phyloP scores from a whole-genome alignment of 2,113 vertebrate genomes.

The Bambusicola thoracicus region DNA sequence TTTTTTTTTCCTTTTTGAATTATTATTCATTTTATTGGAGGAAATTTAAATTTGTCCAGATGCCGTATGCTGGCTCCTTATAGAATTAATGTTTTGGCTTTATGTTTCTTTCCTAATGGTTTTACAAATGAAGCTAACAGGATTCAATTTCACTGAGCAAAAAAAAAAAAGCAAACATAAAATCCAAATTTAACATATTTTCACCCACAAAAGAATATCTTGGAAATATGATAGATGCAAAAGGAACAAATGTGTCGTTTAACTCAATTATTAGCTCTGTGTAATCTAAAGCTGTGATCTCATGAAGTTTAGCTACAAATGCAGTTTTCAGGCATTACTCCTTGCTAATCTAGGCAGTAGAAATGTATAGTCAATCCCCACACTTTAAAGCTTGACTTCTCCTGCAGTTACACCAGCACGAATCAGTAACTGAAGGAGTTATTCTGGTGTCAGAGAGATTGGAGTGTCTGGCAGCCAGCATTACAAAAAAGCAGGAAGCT shows the following conservation, averaged over 20 bases:
- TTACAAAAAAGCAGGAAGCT: background rate
- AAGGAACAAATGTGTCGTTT: background rate
- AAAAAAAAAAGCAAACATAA: background rate
- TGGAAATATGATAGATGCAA: background rate
- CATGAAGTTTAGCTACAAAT: background rate
- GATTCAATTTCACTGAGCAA: background rate
- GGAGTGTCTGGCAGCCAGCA: background rate
- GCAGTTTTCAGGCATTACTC: background rate
- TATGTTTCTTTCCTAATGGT: background rate
- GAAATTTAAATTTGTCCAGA: background rate
- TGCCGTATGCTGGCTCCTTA: background rate
- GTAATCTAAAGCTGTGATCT: background rate
- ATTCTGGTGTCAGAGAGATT: background rate
- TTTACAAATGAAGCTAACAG: background rate
- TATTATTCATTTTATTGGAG: background rate
- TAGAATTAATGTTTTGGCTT: background rate
- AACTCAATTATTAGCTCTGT: background rate
- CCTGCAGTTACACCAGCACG: background rate
- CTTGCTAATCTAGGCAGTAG: background rate
- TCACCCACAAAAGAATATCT: background rate
- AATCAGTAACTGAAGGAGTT: background rate
- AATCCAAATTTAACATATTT: background rate
- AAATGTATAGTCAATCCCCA: background rate
- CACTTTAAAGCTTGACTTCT: background rate
- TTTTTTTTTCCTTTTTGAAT: background rate